Evolutionary conservation across 2,113 vertebrate species (phyloP).

Genomic region (Pachycephala philippinensis): DNA sequence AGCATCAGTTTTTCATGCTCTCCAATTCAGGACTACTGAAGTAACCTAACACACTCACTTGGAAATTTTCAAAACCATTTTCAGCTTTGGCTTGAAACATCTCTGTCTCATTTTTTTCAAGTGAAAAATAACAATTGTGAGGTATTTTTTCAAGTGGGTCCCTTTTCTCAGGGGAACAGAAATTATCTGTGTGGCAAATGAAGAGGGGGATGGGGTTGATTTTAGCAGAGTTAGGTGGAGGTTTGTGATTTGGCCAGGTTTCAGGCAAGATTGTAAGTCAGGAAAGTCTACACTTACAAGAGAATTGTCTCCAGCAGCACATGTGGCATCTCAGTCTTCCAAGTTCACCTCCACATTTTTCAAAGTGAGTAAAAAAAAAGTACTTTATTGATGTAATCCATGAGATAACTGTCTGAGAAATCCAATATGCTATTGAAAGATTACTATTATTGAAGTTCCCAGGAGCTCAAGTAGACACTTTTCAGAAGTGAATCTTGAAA

Average conservation of each 20-base stretch:
- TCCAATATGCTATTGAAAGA: neutral
- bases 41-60: neutral
- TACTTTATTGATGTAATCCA: neutral
- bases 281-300: neutral
- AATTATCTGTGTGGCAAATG: neutral
- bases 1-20: neutral
- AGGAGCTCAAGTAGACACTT: neutral
- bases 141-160: neutral
- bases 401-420: neutral
- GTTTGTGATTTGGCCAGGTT: neutral
- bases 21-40: neutral
- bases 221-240: neutral
- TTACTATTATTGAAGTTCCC: neutral
- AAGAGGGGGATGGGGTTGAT: neutral
- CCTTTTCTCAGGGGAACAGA: neutral
- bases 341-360: neutral
- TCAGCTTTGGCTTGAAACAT: neutral
- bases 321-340: neutral
- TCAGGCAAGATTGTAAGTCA: neutral
- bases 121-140: neutral
- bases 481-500: neutral
- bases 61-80: neutral
- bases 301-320: neutral
- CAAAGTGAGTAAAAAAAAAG: neutral
- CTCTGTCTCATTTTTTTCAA: neutral